Conservation (phyloP, 1,140 invertebrate species). For the Drosophila navojoa region DNA sequence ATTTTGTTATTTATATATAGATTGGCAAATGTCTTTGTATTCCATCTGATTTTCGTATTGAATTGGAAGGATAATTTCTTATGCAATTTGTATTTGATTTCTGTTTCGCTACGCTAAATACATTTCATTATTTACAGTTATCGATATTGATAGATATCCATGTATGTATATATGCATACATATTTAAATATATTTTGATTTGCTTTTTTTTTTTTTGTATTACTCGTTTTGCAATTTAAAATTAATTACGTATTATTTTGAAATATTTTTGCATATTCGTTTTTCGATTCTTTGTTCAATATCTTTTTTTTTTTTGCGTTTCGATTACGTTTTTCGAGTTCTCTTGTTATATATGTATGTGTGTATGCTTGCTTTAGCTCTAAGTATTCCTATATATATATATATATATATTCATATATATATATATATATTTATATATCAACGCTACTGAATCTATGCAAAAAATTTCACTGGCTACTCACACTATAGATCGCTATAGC, state of each 20-base stretch:
- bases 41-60: conserved; percentile 36
- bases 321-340: conserved; percentile 8
- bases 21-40: conserved; percentile 1
- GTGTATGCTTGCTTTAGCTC: too few relatives aligned
- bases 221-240: conserved; percentile 49
- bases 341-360: too few relatives aligned
- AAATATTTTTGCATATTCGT: conserved; percentile 12
- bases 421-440: conserved; percentile 15
- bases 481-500: conserved; percentile 18
- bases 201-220: conserved; percentile 7
- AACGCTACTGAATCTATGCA: conserved; percentile 55
- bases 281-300: conserved; percentile 13
- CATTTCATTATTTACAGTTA: conserved; percentile 43
- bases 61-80: conserved; percentile 63
- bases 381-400: too few relatives aligned
- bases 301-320: conserved; percentile 1
- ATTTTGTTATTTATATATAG: conserved; percentile 30
- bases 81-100: conserved; percentile 52
- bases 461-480: conserved; percentile 69
- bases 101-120: conserved; percentile 27
- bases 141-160: conserved; percentile 6
- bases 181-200: conserved; percentile 35
- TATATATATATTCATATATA: conserved; percentile 2
- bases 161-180: conserved; percentile 8
- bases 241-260: conserved; percentile 72